Evolutionary conservation across 2,888 invertebrate genomes (phyloP).

Genomic region (Lamproptera curius): DNA sequence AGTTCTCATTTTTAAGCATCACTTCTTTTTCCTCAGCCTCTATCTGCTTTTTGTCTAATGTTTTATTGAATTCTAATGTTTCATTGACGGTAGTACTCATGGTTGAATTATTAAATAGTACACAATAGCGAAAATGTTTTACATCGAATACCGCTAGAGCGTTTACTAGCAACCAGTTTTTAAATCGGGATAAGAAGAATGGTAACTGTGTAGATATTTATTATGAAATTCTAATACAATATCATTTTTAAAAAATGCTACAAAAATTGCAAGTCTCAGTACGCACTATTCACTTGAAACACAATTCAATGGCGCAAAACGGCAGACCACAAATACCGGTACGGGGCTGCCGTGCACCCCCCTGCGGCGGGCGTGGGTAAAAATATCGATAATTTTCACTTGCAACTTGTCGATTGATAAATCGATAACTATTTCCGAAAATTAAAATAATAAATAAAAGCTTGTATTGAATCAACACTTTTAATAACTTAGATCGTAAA

Average conservation of each 20-base stretch:
- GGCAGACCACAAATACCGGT: not conserved
- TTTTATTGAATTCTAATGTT: slow-evolving; percentile 61
- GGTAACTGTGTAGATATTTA: not conserved
- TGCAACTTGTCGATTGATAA: no score
- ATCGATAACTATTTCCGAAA: no score
- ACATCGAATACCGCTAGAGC: slow-evolving; percentile 3
- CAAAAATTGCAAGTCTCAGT: slow-evolving; percentile 3
- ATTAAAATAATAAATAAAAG: no score
- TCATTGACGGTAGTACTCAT: slow-evolving; percentile 58
- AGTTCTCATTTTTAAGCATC: slow-evolving; percentile 79
- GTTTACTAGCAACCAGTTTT: not conserved
- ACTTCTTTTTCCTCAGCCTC: slow-evolving; percentile 81
- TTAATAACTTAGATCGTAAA: no score
- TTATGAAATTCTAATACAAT: slow-evolving; percentile 6
- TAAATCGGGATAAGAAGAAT: not conserved
- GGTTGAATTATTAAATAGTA: slow-evolving; percentile 27
- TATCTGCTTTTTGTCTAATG: slow-evolving; percentile 82
- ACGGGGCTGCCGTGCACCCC: slow-evolving; percentile 6
- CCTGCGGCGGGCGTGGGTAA: not conserved
- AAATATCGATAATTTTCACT: no score
- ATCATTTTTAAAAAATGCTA: slow-evolving; percentile 17
- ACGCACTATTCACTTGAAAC: slow-evolving; percentile 7
- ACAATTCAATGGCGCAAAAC: slow-evolving; percentile 16
- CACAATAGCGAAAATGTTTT: slow-evolving; percentile 16
- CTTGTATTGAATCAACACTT: no score